Percentiles rank a stretch among this genome's conserved stretches.
phyloP scores from a whole-genome alignment of 2,797 vertebrate genomes.

The Adelosebastes latens region DNA sequence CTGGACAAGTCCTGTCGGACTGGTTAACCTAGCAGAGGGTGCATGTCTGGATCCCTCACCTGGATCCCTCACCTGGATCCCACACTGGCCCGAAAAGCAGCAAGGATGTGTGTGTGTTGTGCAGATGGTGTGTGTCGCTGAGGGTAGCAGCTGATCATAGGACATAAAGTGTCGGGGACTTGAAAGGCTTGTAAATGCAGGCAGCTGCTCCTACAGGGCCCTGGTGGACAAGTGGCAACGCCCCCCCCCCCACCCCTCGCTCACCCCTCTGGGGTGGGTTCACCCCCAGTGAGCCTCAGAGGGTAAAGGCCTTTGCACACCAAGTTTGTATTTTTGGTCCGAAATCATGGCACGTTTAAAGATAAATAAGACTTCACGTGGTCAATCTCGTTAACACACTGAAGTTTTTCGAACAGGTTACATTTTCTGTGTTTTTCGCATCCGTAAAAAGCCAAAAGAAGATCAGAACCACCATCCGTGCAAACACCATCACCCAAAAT shows the following conservation, averaged over 20 bases:
- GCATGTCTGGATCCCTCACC: conserved; percentile 33
- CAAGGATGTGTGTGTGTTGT: conserved; percentile 12
- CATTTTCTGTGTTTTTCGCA: not conserved
- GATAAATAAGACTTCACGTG: not conserved
- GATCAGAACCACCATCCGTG: not conserved
- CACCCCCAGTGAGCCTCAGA: not conserved
- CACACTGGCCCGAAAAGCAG: conserved; percentile 32
- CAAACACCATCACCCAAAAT: not conserved
- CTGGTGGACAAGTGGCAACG: conserved; percentile 54
- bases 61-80: conserved; percentile 58
- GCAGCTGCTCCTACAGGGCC: conserved; percentile 75
- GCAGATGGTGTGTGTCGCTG: conserved; percentile 10
- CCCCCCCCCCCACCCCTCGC: not conserved
- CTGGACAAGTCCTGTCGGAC: conserved; percentile 72
- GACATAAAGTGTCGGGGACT: conserved; percentile 57
- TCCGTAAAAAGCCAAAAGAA: not conserved
- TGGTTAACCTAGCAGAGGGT: conserved; percentile 63
- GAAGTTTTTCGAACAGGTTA: not conserved
- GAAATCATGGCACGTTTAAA: not conserved
- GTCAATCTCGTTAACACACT: not conserved
- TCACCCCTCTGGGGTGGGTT: not conserved
- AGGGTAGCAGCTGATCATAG: conserved; percentile 72
- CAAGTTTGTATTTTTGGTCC: not conserved
- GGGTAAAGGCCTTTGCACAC: not conserved
- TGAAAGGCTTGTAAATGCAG: conserved; percentile 65